Percentiles rank a stretch among this genome's conserved stretches.
Evolutionary conservation across 2,797 vertebrate genomes (phyloP).

Genomic region (Acomys russatus): DNA sequence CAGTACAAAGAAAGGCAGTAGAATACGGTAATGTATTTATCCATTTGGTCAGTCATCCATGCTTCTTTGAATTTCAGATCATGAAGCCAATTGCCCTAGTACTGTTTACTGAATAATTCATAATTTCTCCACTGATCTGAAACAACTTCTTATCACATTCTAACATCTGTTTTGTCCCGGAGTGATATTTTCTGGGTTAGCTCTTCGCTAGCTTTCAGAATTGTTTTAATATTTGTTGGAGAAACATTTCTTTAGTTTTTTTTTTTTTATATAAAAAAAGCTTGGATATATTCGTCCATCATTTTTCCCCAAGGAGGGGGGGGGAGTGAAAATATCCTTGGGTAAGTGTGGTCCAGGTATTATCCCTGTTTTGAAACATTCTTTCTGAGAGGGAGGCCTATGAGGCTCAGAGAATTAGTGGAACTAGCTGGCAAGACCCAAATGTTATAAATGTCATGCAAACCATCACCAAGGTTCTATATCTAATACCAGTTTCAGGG

Average conservation of each 20-base stretch:
- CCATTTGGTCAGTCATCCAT: constrained; percentile 28
- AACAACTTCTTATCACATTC: constrained; percentile 32
- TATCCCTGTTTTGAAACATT: neutral
- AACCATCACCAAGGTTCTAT: neutral
- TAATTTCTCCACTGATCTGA: constrained; percentile 47
- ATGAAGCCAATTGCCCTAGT: neutral
- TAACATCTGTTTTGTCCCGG: constrained; percentile 32
- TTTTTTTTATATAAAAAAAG: constrained; percentile 1
- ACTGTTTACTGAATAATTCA: constrained; percentile 61
- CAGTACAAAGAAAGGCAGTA: neutral
- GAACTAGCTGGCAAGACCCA: neutral
- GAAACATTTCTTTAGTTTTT: constrained; percentile 29
- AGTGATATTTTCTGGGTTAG: constrained; percentile 26
- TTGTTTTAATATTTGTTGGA: constrained; percentile 44
- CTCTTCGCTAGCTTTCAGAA: neutral
- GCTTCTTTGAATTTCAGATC: constrained; percentile 46
- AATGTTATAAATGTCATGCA: neutral
- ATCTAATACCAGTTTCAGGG: neutral
- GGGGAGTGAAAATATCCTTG: constrained; percentile 18
- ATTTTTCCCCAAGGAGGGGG: neutral
- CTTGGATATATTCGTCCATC: neutral
- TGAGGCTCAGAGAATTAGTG: neutral
- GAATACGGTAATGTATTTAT: constrained; percentile 27
- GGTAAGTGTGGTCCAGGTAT: neutral
- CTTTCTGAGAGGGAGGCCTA: neutral